phyloP scores from a whole-genome alignment of 2,888 invertebrate genomes.

The Callimorpha dominula region DNA sequence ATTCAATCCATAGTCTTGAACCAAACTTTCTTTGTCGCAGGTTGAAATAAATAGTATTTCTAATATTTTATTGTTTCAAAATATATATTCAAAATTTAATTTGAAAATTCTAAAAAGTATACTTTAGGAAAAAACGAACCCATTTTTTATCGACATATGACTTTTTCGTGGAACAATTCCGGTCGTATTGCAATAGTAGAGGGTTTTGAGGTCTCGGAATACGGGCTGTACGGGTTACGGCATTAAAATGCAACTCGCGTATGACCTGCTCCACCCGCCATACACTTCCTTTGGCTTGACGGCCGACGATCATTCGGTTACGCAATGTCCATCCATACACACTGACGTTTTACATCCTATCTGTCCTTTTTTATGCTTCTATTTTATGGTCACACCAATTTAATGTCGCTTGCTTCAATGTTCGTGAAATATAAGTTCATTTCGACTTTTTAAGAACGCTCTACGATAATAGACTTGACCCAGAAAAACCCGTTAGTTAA shows the following conservation, averaged over 20 bases:
- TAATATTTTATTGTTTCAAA: not conserved
- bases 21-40: not conserved
- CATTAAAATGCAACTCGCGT: conserved; percentile 74
- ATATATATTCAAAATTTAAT: not conserved
- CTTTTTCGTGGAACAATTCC: conserved; percentile 30
- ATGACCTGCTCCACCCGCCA: conserved; percentile 51
- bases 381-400: conserved; percentile 39
- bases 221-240: conserved; percentile 51
- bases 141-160: conserved; percentile 25
- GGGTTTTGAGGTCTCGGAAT: conserved; percentile 46
- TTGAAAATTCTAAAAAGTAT: no score
- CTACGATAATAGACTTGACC: not conserved
- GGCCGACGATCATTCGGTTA: conserved; percentile 56
- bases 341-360: conserved; percentile 37
- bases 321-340: conserved; percentile 59
- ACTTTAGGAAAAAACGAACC: not conserved
- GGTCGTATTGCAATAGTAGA: conserved; percentile 50
- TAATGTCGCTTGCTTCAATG: conserved; percentile 18
- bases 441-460: not conserved
- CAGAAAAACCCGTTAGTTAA: not conserved
- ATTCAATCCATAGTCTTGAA: not conserved
- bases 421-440: not conserved
- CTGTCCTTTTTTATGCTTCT: conserved; percentile 25
- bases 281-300: conserved; percentile 51
- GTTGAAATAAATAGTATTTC: not conserved